Evolutionary conservation across 2,888 invertebrate species (phyloP).

Genomic region (Corbicula japonica): DNA sequence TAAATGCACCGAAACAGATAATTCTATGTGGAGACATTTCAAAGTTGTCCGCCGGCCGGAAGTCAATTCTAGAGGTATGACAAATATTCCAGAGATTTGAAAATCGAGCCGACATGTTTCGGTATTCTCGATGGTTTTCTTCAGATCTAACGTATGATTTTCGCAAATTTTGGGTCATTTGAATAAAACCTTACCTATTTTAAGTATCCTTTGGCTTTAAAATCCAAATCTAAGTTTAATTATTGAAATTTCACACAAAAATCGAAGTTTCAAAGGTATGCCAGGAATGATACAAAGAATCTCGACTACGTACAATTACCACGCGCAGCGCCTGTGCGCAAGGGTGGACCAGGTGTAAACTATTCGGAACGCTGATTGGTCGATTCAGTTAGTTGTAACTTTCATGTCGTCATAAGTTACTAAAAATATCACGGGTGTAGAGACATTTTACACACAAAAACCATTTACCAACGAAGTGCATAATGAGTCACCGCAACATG

Average conservation of each 20-base stretch:
- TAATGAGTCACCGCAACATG: slow-evolving; percentile 39
- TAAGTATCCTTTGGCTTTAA: slow-evolving; percentile 89
- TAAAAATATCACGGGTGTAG: slow-evolving; percentile 65
- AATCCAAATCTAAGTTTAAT: slow-evolving; percentile 54
- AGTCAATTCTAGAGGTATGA: slow-evolving; percentile 85
- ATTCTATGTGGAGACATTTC: slow-evolving; percentile 51
- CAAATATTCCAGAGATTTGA: slow-evolving; percentile 86
- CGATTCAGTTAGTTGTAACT: slow-evolving; percentile 40
- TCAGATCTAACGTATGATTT: slow-evolving; percentile 60
- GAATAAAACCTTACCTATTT: slow-evolving; percentile 88
- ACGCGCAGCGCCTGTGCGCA: slow-evolving; percentile 84
- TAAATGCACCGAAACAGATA: neutral
- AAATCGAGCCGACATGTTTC: slow-evolving; percentile 83
- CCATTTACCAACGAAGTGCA: slow-evolving; percentile 32
- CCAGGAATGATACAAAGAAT: slow-evolving; percentile 99
- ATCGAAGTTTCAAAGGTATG: slow-evolving; percentile 92
- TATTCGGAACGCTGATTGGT: slow-evolving; percentile 55
- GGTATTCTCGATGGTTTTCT: slow-evolving; percentile 72
- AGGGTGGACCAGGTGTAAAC: slow-evolving; percentile 75
- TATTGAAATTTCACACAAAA: slow-evolving; percentile 75
- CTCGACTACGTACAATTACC: slow-evolving; percentile 93
- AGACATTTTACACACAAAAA: slow-evolving; percentile 56
- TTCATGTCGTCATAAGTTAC: slow-evolving; percentile 63
- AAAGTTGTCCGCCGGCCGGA: slow-evolving; percentile 77
- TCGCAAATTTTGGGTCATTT: slow-evolving; percentile 50